A percentile compares a stretch with the other conserved stretches of the same genome.
phyloP scores from a whole-genome alignment of 2,888 invertebrate species.

The Anthrax anthrax region DNA sequence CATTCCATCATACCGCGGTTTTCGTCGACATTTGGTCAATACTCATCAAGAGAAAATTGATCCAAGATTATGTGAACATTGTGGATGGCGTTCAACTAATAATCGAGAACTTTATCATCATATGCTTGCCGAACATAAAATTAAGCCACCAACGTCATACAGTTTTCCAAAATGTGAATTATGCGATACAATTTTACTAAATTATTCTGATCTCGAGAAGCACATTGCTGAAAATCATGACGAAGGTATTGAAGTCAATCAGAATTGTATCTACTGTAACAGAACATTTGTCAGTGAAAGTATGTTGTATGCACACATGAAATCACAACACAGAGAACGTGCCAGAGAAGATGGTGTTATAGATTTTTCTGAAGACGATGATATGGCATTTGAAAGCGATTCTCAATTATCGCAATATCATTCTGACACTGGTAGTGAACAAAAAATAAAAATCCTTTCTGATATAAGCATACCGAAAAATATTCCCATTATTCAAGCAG shows the following conservation, averaged over 20 bases:
- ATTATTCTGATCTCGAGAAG: slow-evolving; percentile 50
- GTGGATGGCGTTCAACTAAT: slow-evolving; percentile 62
- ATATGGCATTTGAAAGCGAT: slow-evolving; percentile 20
- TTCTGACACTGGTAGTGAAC: neutral
- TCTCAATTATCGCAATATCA: slow-evolving; percentile 15
- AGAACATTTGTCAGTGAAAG: slow-evolving; percentile 54
- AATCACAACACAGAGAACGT: slow-evolving; percentile 47
- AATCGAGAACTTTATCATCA: slow-evolving; percentile 64
- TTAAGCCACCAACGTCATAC: slow-evolving; percentile 54
- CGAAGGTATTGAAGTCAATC: slow-evolving; percentile 29
- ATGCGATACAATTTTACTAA: slow-evolving; percentile 63
- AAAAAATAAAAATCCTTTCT: slow-evolving; percentile 40
- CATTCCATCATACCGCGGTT: slow-evolving; percentile 64
- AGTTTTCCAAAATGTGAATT: slow-evolving; percentile 64
- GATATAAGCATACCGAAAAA: slow-evolving; percentile 29
- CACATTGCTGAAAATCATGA: slow-evolving; percentile 45
- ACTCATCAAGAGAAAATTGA: slow-evolving; percentile 67
- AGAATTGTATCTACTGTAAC: slow-evolving; percentile 59
- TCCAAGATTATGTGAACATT: slow-evolving; percentile 65
- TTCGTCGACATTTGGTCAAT: slow-evolving; percentile 67
- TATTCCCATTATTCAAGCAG: slow-evolving; percentile 13
- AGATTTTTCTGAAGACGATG: slow-evolving; percentile 39
- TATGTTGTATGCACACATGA: slow-evolving; percentile 57
- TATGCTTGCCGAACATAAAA: slow-evolving; percentile 62
- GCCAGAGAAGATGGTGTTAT: slow-evolving; percentile 52